Base-by-base conservation (phyloP, 1,140 invertebrate genomes). In the Caenorhabditis latens region DNA sequence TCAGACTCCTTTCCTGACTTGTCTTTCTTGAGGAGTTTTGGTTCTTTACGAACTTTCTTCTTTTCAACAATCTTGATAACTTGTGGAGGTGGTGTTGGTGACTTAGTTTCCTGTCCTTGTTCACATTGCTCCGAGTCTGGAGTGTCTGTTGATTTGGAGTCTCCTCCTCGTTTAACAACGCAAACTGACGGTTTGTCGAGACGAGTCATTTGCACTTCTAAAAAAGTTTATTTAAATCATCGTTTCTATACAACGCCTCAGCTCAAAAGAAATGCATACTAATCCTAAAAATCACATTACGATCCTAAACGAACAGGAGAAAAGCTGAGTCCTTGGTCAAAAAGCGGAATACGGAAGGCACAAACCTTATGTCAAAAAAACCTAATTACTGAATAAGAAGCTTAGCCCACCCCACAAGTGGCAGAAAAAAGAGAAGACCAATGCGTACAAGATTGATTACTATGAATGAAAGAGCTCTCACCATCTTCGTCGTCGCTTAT, bases 191-290 rank as follows among this genome's bases (percentile, higher is more conserved):
- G 86, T 42, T 88, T 88, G 85, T 86, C 71, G 7, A 88, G 83
- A 46, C 87, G 89, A 4, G 85, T 88, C 75, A 88, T 48, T 71
- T 88, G 87, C 9, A 87, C 79, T 42, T 85, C 87, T 88, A 63
- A 6, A 86, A 86, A 42, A 8, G 4, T 11, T 21, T n/a, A 53
- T 11, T 9, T 40, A 0, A 40, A 2, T 65, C 8, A 8, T 2
- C 32, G 32, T 32, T 32, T 32, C 2, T 32, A 2, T 1, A 32
- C 0, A 32, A 32, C 2, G 32, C 2, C 32, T 32, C n/a, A n/a
- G 32, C 2, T 32, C 2, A 2, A 32, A 32, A 32, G 32, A 32
- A 32, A 32, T 32, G 32, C 32, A 2, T 32, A 32, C 32, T 32
- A 32, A 32, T 32, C 32, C 32, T 32, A 32, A 2, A 2, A 32